Conservation (phyloP, 2,113 vertebrate genomes). For the Heterotis niloticus region DNA sequence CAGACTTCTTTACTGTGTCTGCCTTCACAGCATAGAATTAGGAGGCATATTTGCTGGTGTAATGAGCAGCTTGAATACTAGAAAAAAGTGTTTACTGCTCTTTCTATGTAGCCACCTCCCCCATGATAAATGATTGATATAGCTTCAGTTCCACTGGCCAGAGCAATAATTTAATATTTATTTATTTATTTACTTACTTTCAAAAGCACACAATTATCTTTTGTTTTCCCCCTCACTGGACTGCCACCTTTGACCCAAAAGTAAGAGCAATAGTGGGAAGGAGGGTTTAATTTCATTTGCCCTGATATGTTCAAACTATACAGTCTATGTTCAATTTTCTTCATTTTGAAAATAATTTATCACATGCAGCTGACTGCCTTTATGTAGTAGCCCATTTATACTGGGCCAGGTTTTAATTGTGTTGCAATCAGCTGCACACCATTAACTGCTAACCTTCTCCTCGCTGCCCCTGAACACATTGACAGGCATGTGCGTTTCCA, state of each 20-base stretch:
- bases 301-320: not conserved
- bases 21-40: too few relatives aligned
- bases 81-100: not conserved
- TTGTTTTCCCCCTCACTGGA: too few relatives aligned
- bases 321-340: not conserved
- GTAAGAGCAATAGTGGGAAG: not conserved
- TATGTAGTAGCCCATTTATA: not conserved
- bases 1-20: too few relatives aligned
- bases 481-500: slow-evolving; percentile 60
- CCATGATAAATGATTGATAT: slow-evolving; percentile 17
- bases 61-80: slow-evolving; percentile 7
- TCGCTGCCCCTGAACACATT: slow-evolving; percentile 56
- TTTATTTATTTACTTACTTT: not conserved
- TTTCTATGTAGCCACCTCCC: not conserved
- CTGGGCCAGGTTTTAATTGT: not conserved
- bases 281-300: not conserved
- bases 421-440: slow-evolving; percentile 35
- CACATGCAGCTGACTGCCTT: not conserved
- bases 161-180: slow-evolving; percentile 18
- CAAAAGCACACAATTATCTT: not conserved
- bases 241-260: not conserved
- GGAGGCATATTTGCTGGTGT: not conserved
- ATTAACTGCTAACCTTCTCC: slow-evolving; percentile 36
- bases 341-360: not conserved
- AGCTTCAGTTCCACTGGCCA: not conserved